A percentile compares a stretch with the other conserved stretches of the same genome.
Evolutionary conservation across 2,888 invertebrate genomes (phyloP).

Genomic region (Orchestes rusci): DNA sequence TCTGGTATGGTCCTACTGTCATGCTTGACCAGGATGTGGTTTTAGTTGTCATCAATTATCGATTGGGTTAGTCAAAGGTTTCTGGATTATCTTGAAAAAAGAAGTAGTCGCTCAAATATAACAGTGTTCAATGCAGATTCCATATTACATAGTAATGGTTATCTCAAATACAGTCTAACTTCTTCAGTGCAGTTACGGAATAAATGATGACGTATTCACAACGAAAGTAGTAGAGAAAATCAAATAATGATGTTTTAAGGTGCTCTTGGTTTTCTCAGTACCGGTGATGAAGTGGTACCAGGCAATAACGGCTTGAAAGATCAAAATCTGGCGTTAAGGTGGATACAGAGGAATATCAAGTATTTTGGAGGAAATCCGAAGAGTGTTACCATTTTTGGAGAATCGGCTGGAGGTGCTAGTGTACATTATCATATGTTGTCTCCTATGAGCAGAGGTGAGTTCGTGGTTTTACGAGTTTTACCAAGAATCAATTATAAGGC

Average conservation of each 20-base stretch:
- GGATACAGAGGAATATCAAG: conserved; percentile 40
- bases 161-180: too few relatives aligned
- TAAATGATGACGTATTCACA: too few relatives aligned
- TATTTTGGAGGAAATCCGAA: conserved; percentile 42
- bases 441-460: conserved; percentile 38
- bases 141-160: too few relatives aligned
- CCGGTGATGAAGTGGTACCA: conserved; percentile 40
- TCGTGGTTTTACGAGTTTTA: not conserved
- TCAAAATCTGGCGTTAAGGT: conserved; percentile 40
- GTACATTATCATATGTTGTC: conserved; percentile 43
- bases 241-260: too few relatives aligned
- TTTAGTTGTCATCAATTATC: conserved; percentile 62
- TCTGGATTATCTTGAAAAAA: not conserved
- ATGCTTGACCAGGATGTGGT: conserved; percentile 63
- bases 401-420: conserved; percentile 44
- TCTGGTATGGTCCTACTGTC: conserved; percentile 63
- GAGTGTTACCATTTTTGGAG: conserved; percentile 42
- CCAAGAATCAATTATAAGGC: not conserved
- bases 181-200: too few relatives aligned
- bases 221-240: too few relatives aligned
- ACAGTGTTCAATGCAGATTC: too few relatives aligned
- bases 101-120: too few relatives aligned
- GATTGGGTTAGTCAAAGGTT: conserved; percentile 48
- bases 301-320: conserved; percentile 45
- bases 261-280: conserved; percentile 40